Evolutionary conservation across 1,140 invertebrate species (phyloP), one percentile per base, ranked within the genome.

Genomic region (Cyrtorhinus lividipennis): DNA sequence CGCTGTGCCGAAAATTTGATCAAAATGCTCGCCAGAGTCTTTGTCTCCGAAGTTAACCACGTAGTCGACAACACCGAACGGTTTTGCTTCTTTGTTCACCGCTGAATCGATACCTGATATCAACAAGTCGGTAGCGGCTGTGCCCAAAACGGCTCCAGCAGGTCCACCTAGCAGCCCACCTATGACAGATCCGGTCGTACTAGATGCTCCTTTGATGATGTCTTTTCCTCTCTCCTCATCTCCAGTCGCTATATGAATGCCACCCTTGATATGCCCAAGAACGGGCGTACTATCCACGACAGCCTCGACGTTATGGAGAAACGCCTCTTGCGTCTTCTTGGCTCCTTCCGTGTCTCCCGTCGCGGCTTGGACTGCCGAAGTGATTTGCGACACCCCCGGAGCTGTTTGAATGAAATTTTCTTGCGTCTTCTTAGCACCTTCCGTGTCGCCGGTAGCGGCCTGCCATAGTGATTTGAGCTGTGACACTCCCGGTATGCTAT

Each of bases 181-280:
- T 12, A 62, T 53, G 3, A 62, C 45, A 5, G 61, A 23, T n/a
- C 27, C 61, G 2, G 38, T 53, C 5, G 61, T 45, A n/a, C 30
- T 48, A 2, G 61, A 48, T 2, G 61, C 61, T 15, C 38, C 38
- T 24, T 62, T 62, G 38, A 62, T 30, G 18, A 53, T 53, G 2
- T 62, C 20, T 20, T 53, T 22, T 20, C 61, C 61, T n/a, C 24
- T 2, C 20, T 62, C 61, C 13, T 62, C 26, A 45, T 62, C 61
- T 10, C 61, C 61, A 2, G 45, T 27, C 12, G 45, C 45, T 5
- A 62, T 46, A 20, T 62, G 61, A 2, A 62, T 62, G 2, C 61
- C 61, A 5, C 38, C 61, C 24, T 62, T 62, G 38, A 62, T 62
- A 45, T 62, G 61, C 2, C 61, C 61, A 2, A 62, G n/a, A n/a